Evolutionary conservation across 2,888 invertebrate species (phyloP).

Genomic region (Ashinkailepas kermadecensis): DNA sequence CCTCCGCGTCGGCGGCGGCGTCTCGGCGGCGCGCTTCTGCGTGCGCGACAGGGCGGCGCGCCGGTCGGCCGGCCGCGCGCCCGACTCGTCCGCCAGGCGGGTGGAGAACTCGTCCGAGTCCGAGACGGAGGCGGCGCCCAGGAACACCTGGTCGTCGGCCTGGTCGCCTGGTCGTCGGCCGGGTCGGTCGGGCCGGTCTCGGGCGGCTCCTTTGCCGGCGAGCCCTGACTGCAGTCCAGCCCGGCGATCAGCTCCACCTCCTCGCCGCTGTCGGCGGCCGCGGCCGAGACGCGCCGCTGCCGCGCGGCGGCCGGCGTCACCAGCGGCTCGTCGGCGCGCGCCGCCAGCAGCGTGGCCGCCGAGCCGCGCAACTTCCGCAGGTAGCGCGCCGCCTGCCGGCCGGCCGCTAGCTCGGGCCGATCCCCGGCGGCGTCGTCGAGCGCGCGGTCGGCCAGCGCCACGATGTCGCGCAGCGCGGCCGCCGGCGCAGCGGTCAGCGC

Average conservation of each 20-base stretch:
- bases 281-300: not conserved
- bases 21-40: not conserved
- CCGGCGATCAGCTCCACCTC: not conserved
- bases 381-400: not conserved
- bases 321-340: not conserved
- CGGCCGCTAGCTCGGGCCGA: not conserved
- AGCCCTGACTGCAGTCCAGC: slow-evolving; percentile 5
- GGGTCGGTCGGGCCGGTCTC: not conserved
- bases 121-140: not conserved
- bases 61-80: not conserved
- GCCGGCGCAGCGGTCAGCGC: not conserved
- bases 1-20: slow-evolving; percentile 6
- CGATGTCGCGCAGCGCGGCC: not conserved
- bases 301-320: not conserved
- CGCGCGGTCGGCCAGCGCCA: not conserved
- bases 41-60: not conserved
- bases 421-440: not conserved
- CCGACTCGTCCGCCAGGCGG: not conserved
- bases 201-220: not conserved
- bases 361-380: not conserved
- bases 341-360: not conserved
- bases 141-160: not conserved
- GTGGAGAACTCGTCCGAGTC: slow-evolving; percentile 1
- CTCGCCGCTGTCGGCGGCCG: not conserved
- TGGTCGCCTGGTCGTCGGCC: too few relatives aligned